Evolutionary conservation across 2,888 invertebrate species (phyloP), one percentile per base, ranked within the genome.

Genomic region (Eucera pruinosa): DNA sequence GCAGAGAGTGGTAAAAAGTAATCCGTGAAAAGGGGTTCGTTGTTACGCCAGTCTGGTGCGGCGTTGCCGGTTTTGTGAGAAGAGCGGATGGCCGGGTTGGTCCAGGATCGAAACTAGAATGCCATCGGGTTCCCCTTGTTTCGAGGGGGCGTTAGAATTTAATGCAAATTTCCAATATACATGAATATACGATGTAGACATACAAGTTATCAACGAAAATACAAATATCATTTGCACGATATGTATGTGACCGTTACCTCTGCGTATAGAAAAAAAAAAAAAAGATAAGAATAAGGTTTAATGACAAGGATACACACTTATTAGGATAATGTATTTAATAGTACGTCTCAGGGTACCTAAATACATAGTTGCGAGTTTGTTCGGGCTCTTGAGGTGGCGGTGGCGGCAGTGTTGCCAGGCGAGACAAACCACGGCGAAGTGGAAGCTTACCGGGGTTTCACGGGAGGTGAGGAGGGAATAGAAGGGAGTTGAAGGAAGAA

Each of bases 1-100:
- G 36, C 58, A 52, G 67, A 72, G 69, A 75, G 58, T 68, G 79
- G 74, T 70, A 71, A 78, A 83, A 82, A 83, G 81, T 81, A 80
- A 81, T 74, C 74, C 78, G 73, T 71, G 81, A 83, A 82, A 80
- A 85, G 77, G 86, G 86, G 78, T 86, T 85, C 80, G 81, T 78
- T 77, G 80, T 70, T 77, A 72, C 75, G 74, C 66, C 73, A 71
- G 64, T 73, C 55, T 61, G 71, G 30, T 23, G 72, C 83, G 33
- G 25, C 55, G 83, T 84, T 84, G 85, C 85, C 83, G 41, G 39
- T 41, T 77, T 36, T 43, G 13, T 13, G 18, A 60, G 55, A 47
- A 58, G 36, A 52, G 55, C 70, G 47, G 61, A 50, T 71, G 65
- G 60, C 54, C 70, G 66, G 66, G 66, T 71, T 71, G 61, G 55